Evolutionary conservation across 2,113 vertebrate genomes (phyloP), one percentile per base, ranked within the genome.

Genomic region (Lophotis ruficrista): DNA sequence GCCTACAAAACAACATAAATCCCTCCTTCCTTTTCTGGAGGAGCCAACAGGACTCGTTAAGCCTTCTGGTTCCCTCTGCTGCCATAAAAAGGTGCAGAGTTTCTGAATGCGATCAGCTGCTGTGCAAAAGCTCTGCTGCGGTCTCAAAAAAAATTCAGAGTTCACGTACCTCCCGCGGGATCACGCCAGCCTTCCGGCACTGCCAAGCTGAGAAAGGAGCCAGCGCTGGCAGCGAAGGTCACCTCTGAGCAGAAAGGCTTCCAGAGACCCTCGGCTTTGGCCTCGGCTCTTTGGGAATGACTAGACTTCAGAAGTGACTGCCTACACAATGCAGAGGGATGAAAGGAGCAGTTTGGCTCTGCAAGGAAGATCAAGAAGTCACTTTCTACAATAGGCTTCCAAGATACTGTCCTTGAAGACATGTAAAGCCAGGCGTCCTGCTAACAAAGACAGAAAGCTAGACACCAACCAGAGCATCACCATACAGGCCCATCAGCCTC

Each of bases 11-110:
- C 57, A 91, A 89, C 27, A 93, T 37, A 92, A 95, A 94, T 91
- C 60, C 76, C 73, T 89, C 48, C 66, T 84, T 93, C 90, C 78
- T 91, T 68, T 93, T 66, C 83, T 89, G 69, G 70, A 95, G 65
- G 33, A 91, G 83, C 53, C 72, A 93, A 77, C 37, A 84, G 73
- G 53, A 31, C 71, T 93, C 58, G 15, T 72, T 96, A 96, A 90
- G 83, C 87, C 60, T 96, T 84, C 68, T 91, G 41, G 66, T 95
- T 95, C 94, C 87, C 90, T 93, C 87, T 93, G 80, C 75, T 83
- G 88, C 92, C 82, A 75, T 96, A 96, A 97, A 78, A 87, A 89
- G 43, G 66, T 95, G 78, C 87, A 84, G 85, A 60, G 68, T 95
- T 93, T 89, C 84, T 62, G 7, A 93, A 76, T 38, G 77, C 1